These are phyloP conservation scores for Agonopterix arenella DNA, from an alignment of 2,888 invertebrate genomes.

Conservation along the genomic window DNA sequence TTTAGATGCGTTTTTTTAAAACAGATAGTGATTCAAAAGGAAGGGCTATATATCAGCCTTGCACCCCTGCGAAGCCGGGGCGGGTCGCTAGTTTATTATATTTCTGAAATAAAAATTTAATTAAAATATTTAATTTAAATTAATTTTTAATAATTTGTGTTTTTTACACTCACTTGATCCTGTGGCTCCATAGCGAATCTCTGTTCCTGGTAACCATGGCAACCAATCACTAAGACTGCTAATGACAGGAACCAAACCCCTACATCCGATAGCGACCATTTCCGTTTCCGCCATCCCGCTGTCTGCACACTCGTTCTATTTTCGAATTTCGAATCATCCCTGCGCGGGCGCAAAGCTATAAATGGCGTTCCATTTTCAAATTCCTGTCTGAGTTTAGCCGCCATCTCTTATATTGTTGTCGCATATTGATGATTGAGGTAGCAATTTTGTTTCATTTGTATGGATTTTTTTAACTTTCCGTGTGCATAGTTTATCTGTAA, in stretches of 20 bases:
- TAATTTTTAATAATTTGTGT: too few species aligned
- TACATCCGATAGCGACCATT: constrained; percentile 46
- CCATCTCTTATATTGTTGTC: constrained; percentile 52
- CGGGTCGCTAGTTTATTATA: too few species aligned
- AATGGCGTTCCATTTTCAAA: constrained; percentile 41
- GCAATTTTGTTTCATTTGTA: constrained; percentile 34
- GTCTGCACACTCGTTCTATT: constrained; percentile 42
- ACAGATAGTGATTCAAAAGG: too few species aligned
- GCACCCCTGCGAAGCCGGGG: too few species aligned
- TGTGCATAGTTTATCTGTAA: constrained; percentile 39
- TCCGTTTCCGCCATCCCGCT: constrained; percentile 30
- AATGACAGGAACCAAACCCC: constrained; percentile 46
- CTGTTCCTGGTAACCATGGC: constrained; percentile 79
- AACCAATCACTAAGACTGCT: constrained; percentile 41
- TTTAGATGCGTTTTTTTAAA: too few species aligned
- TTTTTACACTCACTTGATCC: constrained; percentile 80
- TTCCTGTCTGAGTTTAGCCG: constrained; percentile 43
- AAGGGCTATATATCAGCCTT: too few species aligned
- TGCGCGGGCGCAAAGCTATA: constrained; percentile 37
- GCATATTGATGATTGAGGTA: constrained; percentile 40
- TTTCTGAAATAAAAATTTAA: too few species aligned
- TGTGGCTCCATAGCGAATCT: constrained; percentile 95
- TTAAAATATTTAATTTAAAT: too few species aligned
- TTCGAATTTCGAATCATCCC: constrained; percentile 48
- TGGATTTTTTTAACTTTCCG: constrained; percentile 23